These are phyloP conservation scores for Amblyteles armatorius DNA, from an alignment of 2,888 invertebrate genomes.

Conservation along the genomic window DNA sequence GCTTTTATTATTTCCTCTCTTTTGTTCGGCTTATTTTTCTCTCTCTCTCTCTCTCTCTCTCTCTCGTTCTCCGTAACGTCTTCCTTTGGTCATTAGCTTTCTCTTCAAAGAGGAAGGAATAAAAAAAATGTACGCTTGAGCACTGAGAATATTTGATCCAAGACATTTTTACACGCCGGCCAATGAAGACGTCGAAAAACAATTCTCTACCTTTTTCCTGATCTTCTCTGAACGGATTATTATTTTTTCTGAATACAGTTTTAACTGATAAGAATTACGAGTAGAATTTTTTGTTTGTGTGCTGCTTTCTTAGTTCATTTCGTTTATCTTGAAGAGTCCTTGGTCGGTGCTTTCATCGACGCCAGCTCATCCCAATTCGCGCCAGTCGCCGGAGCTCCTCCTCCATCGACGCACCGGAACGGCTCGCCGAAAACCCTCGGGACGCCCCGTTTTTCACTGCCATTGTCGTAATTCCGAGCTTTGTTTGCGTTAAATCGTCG, in stretches of 20 bases:
- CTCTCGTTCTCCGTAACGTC: constrained; percentile 24
- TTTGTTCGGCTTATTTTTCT: constrained; percentile 8
- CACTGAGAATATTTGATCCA: not conserved
- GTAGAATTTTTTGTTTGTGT: not conserved
- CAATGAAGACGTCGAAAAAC: too few relatives aligned
- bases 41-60: constrained; percentile 13
- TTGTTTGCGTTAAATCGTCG: constrained; percentile 68
- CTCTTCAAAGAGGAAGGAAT: not conserved
- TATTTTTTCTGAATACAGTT: not conserved
- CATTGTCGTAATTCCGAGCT: constrained; percentile 67
- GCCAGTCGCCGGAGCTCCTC: not conserved
- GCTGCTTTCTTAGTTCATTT: not conserved
- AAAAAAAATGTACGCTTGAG: not conserved
- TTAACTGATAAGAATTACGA: not conserved
- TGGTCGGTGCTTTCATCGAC: not conserved
- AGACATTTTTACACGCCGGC: too few relatives aligned
- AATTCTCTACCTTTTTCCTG: too few relatives aligned
- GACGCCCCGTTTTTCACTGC: constrained; percentile 62
- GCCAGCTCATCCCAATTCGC: constrained; percentile 7
- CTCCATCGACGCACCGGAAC: not conserved
- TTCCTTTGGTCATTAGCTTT: constrained; percentile 68
- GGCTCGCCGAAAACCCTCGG: constrained; percentile 22
- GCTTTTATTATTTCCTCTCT: constrained; percentile 30
- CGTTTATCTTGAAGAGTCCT: not conserved
- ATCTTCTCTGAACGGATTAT: too few relatives aligned